Base-by-base conservation (phyloP, 2,113 vertebrate species). In the Delphinapterus leucas region DNA sequence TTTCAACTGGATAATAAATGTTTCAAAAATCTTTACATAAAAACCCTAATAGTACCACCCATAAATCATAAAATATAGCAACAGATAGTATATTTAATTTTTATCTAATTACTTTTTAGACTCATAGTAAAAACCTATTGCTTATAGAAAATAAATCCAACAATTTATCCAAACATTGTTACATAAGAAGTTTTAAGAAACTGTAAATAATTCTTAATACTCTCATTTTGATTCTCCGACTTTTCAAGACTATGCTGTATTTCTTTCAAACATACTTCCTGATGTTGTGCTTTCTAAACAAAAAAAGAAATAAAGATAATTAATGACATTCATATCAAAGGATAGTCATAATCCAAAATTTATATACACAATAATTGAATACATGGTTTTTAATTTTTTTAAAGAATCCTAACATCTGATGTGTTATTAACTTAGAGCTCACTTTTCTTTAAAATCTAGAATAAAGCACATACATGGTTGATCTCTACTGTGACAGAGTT, bases 181-280 rank as follows among this genome's bases (percentile, higher is more conserved):
- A 98, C 70, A 65, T 99, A 99, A 12, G 99, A 99, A 58, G 98
- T 98, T 98, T 99, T 99, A 76, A 99, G 98, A 98, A 99, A 99
- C 61, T 99, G 98, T 1, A 99, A 97, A 5, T 99, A 99, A 98
- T 99, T 99, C 98, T 99, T 99, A 84, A 99, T 99, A 97, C 99
- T 99, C 67, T 99, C 99, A 63, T 99, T 99, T 97, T 98, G 98
- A 97, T 98, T 99, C 97, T 99, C 99, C 3, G 99, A 99, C 97
- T 99, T 99, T 97, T 99, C 99, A 87, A 99, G 98, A 67, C 97
- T 99, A 81, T 99, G 98, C 97, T 99, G 99, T 95, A 99, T 95
- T 97, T 99, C 99, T 96, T 99, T 99, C 96, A 99, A 98, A 87
- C 74, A 98, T 9, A 99, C 71, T 98, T 99, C 98, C 81, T 98